Evolutionary conservation across 2,888 invertebrate species (phyloP).

Genomic region (Escarpia spicata): DNA sequence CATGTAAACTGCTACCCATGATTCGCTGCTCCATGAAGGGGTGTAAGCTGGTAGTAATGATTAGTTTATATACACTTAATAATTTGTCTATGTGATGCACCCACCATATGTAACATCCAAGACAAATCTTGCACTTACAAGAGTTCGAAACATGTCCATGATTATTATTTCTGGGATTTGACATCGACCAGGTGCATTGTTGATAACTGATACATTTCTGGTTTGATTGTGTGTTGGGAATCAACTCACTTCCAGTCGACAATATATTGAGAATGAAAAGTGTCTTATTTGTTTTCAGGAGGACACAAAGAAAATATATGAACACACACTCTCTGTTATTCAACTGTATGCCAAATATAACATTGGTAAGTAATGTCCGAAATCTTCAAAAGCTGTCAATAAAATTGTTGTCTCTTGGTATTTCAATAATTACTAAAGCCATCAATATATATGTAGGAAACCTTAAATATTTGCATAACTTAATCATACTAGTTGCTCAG

Average conservation of each 20-base stretch:
- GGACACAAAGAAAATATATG: conserved; percentile 73
- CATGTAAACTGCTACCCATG: no score
- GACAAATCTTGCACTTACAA: not conserved
- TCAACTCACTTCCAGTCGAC: not conserved
- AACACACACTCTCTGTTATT: conserved; percentile 76
- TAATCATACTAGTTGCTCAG: no score
- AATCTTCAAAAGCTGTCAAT: not conserved
- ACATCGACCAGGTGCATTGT: not conserved
- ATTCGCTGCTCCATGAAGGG: no score
- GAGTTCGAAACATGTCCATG: not conserved
- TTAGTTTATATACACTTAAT: no score
- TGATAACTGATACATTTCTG: not conserved
- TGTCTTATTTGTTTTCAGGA: conserved; percentile 44
- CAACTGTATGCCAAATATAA: conserved; percentile 73
- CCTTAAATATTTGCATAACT: not conserved
- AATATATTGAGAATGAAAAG: not conserved
- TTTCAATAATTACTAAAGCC: not conserved
- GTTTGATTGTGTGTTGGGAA: not conserved
- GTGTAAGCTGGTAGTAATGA: no score
- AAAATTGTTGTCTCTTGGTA: not conserved
- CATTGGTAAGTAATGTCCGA: conserved; percentile 49
- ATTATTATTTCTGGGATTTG: not conserved
- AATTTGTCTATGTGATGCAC: no score
- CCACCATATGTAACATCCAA: no score
- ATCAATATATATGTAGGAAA: not conserved